phyloP scores from a whole-genome alignment of 2,888 invertebrate genomes.

The Polia nebulosa region DNA sequence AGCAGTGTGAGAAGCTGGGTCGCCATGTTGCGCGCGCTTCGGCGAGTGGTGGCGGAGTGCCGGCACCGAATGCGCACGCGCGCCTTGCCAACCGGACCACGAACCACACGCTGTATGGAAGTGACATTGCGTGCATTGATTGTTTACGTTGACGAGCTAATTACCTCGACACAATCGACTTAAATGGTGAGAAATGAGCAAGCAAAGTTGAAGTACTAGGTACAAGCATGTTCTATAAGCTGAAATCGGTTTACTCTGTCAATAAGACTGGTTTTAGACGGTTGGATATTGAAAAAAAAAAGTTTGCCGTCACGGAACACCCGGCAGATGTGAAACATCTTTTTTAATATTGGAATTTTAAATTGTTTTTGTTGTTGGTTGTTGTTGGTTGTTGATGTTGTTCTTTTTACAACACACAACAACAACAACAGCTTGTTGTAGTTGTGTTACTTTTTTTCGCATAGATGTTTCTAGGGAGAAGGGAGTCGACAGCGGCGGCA shows the following conservation, averaged over 20 bases:
- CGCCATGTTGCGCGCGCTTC: conserved; percentile 84
- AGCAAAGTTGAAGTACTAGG: conserved; percentile 13
- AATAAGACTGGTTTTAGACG: neutral
- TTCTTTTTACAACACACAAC: no score
- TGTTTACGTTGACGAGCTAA: conserved; percentile 51
- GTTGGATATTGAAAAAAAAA: no score
- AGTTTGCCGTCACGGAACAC: no score
- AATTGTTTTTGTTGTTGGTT: no score
- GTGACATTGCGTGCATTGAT: conserved; percentile 67
- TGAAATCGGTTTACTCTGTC: neutral
- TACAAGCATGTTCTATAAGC: neutral
- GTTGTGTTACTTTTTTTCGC: no score
- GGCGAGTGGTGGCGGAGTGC: conserved; percentile 85
- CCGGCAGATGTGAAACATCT: no score
- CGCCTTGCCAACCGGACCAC: conserved; percentile 73
- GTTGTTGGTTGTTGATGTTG: no score
- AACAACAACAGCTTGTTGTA: no score
- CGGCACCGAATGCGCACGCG: conserved; percentile 80
- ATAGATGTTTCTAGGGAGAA: no score
- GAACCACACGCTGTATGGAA: conserved; percentile 73
- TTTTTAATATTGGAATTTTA: no score
- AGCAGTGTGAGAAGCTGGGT: conserved; percentile 75
- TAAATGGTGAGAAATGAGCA: conserved; percentile 26
- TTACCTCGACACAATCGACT: conserved; percentile 41
- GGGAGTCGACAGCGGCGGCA: no score